Evolutionary conservation across 2,797 vertebrate genomes (phyloP).

Genomic region (Epinephelus coioides): DNA sequence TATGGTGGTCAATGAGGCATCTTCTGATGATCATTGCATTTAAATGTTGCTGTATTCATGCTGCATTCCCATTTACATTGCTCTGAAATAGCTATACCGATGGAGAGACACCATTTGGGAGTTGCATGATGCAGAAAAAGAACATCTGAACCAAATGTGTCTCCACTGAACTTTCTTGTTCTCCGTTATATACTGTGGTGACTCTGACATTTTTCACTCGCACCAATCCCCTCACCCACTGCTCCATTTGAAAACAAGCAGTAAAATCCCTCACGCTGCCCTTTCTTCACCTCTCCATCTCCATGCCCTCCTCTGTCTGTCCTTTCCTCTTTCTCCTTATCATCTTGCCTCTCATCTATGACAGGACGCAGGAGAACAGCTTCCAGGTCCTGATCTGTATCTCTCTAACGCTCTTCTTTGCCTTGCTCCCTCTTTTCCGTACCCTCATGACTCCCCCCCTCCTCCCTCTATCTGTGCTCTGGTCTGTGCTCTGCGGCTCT

Average conservation of each 20-base stretch:
- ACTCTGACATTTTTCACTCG: conserved; percentile 60
- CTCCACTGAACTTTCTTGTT: conserved; percentile 35
- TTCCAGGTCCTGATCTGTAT: conserved; percentile 80
- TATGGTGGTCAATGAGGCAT: conserved; percentile 31
- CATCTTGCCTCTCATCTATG: conserved; percentile 69
- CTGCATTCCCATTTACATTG: conserved; percentile 37
- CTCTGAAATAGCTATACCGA: conserved; percentile 27
- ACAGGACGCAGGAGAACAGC: conserved; percentile 75
- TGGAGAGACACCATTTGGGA: conserved; percentile 21
- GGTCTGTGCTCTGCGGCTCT: conserved; percentile 70
- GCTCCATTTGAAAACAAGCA: conserved; percentile 55
- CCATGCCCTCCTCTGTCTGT: conserved; percentile 52
- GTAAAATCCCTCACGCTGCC: conserved; percentile 57
- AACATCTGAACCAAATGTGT: conserved; percentile 33
- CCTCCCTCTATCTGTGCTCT: conserved; percentile 52
- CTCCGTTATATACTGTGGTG: conserved; percentile 32
- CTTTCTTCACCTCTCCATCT: conserved; percentile 61
- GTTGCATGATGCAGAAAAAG: conserved; percentile 39
- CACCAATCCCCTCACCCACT: conserved; percentile 47
- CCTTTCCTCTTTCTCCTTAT: conserved; percentile 72
- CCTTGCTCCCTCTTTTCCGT: conserved; percentile 33
- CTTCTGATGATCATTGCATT: conserved; percentile 42
- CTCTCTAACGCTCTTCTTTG: conserved; percentile 46
- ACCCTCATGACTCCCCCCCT: conserved; percentile 28
- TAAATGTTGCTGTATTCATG: conserved; percentile 45